These are phyloP conservation scores for Hyles vespertilio DNA, from an alignment of 1,140 invertebrate genomes.

Conservation along the genomic window DNA sequence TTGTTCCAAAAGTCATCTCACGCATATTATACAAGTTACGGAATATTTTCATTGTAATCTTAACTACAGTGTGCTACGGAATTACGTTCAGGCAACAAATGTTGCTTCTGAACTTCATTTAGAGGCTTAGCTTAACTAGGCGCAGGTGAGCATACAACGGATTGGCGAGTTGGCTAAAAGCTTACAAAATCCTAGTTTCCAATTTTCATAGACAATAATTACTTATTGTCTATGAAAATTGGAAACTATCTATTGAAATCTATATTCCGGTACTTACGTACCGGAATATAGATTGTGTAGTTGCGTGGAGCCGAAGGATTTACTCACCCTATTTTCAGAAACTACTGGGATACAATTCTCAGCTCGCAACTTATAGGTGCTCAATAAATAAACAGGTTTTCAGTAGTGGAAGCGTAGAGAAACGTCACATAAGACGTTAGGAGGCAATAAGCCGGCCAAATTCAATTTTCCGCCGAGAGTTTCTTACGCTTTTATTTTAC, in stretches of 20 bases:
- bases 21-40: constrained; percentile 37
- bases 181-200: constrained; percentile 11
- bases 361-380: background rate
- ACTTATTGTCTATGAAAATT: no score
- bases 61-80: background rate
- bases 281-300: background rate
- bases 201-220: constrained; percentile 4
- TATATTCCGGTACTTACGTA: no score
- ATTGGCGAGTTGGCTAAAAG: constrained; percentile 7
- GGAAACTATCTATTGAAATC: no score
- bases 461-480: constrained; percentile 10
- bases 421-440: constrained; percentile 13
- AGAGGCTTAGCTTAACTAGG: constrained; percentile 9
- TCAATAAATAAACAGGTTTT: constrained; percentile 12
- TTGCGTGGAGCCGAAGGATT: background rate
- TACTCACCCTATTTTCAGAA: background rate
- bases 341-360: background rate
- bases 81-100: background rate
- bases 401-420: constrained; percentile 3
- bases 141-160: constrained; percentile 17
- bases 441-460: constrained; percentile 10
- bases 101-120: constrained; percentile 1
- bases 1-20: constrained; percentile 57
- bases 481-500: constrained; percentile 8
- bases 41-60: constrained; percentile 9